Evolutionary conservation across 2,888 invertebrate genomes (phyloP), one percentile per base, ranked within the genome.

Genomic region (Leptarthrus brevirostris): DNA sequence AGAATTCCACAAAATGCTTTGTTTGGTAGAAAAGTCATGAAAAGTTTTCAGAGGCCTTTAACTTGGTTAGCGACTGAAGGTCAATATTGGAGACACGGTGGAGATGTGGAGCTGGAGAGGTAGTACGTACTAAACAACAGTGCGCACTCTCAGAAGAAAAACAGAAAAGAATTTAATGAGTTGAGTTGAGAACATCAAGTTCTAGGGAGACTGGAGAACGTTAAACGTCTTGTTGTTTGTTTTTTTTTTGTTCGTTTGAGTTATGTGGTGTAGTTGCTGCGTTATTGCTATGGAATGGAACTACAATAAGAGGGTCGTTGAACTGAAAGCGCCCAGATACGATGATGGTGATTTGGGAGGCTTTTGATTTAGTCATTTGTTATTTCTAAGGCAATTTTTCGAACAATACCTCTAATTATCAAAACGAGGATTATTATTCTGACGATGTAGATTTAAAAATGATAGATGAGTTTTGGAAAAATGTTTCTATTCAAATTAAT

Each of bases 381-480:
- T 58, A 58, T 58, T 58, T 58, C n/a, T 36, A 36, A 58, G 58
- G 36, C 36, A 18, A 12, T 58, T 58, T 36, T 34, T 18, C 58
- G 36, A 58, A 58, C 58, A 58, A 58, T 58, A 58, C 36, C 58
- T n/a, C 58, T 58, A 58, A 58, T 58, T 58, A 58, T 58, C 58
- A 36, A 58, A 58, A 58, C n/a, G 24, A 16, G 58, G 58, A 58
- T 58, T 58, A 58, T 58, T 58, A 20, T 36, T 36, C 22, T 58
- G 36, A 58, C 58, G 36, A 16, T 36, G 26, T 34, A 12, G 58
- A 36, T 58, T 58, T 40, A n/a, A 40, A 40, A 40, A 12, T 40
- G 40, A 40, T 40, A 12, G 40, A 40, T 40, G 40, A 40, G 3
- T n/a, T 40, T 12, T 40, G 12, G n/a, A n/a, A n/a, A 30, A 30